Evolutionary conservation across 2,888 invertebrate species (phyloP), one percentile per base, ranked within the genome.

Genomic region (Bimastos eiseni): DNA sequence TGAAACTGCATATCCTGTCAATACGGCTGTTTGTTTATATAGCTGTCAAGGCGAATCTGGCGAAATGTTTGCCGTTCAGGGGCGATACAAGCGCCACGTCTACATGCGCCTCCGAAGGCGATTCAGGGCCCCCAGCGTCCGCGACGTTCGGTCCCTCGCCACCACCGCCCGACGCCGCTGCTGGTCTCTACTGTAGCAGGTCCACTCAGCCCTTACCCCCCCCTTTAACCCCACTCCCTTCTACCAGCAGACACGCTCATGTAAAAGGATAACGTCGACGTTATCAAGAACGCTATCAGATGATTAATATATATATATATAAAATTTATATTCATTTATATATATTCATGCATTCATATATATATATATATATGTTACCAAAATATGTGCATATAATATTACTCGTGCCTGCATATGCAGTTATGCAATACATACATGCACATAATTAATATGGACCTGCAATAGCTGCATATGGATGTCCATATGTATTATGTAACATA

Each of bases 1-100:
- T 70, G 70, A 70, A 70, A 70, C 70, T n/a, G 70, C 70, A 70
- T 70, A 70, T 70, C 70, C 70, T 70, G 70, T 70, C 70, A 70
- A 70, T 70, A 70, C 70, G 70, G 30, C 70, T 70, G 70, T n/a
- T 70, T 70, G 70, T 70, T 70, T 70, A 70, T 70, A 70, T 70
- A 70, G 70, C 70, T 70, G 70, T 70, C 70, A 70, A 70, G 70
- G 70, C 70, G 70, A 70, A 70, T 70, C 70, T 70, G 70, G 70
- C n/a, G 70, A 70, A 70, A 70, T 70, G 70, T 70, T 70, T 70
- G 70, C 70, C 70, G 70, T 70, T n/a, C 70, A 70, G 30, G 70
- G 70, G 30, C 70, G 70, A 70, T 70, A 70, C 70, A 70, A 70
- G 70, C 70, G 70, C 70, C 70, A n/a, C 70, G 70, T 70, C 41